Conservation (phyloP, 2,888 invertebrate species). For the Thalpophila matura region DNA sequence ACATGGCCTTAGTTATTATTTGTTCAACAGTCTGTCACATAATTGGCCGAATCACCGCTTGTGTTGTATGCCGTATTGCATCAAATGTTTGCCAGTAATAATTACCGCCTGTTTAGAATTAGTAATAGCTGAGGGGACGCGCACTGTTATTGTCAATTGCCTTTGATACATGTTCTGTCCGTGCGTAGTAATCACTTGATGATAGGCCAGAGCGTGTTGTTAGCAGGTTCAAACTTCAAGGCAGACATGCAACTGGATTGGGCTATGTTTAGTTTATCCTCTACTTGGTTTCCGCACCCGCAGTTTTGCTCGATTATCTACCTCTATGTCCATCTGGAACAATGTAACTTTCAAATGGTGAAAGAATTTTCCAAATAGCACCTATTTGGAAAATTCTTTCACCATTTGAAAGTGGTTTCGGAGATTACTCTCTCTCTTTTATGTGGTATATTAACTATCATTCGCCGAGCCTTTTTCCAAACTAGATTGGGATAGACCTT, state of each 20-base stretch:
- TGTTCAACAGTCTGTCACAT: not conserved
- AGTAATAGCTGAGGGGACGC: constrained; percentile 8
- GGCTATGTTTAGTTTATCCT: not conserved
- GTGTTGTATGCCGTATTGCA: not conserved
- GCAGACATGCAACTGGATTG: not conserved
- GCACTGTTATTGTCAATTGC: constrained; percentile 43
- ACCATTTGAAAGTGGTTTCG: no score
- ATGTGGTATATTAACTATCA: no score
- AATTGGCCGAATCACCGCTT: constrained; percentile 15
- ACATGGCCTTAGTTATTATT: no score
- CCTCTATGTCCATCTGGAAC: no score
- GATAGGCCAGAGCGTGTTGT: constrained; percentile 8
- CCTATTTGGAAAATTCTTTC: no score
- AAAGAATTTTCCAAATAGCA: no score
- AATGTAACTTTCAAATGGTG: no score
- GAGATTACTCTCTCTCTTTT: no score
- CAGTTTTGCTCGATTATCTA: no score
- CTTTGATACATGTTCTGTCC: constrained; percentile 14
- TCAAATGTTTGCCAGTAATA: constrained; percentile 30
- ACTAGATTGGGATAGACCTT: no score
- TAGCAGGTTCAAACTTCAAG: constrained; percentile 7
- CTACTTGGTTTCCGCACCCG: no score
- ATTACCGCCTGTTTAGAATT: constrained; percentile 16
- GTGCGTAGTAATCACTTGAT: constrained; percentile 40
- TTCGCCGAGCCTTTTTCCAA: no score